A percentile compares a stretch with the other conserved stretches of the same genome.
phyloP scores from a whole-genome alignment of 2,888 invertebrate species.

The Onthophagus sagittarius region DNA sequence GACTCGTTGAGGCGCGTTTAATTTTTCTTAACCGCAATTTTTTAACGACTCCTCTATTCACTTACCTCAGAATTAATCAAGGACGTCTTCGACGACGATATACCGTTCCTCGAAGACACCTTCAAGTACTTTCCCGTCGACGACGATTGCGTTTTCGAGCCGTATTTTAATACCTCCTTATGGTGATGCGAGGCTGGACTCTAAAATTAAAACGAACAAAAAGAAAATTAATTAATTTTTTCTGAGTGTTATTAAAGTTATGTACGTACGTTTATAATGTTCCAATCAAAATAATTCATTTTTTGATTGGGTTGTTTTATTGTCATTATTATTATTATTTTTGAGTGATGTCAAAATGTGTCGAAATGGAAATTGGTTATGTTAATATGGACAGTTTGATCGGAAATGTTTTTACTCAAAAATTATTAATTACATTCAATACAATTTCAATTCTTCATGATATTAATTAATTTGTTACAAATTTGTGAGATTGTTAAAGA shows the following conservation, averaged over 20 bases:
- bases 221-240: not conserved
- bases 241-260: not conserved
- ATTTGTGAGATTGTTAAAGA: too few relatives aligned
- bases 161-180: conserved; percentile 46
- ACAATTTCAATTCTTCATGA: too few relatives aligned
- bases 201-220: conserved; percentile 36
- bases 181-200: conserved; percentile 47
- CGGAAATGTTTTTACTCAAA: too few relatives aligned
- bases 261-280: not conserved
- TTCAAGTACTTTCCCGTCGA: conserved; percentile 43
- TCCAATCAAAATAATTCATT: not conserved
- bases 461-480: too few relatives aligned
- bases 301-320: not conserved
- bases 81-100: conserved; percentile 42
- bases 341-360: not conserved
- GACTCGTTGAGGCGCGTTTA: not conserved
- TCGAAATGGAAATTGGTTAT: not conserved
- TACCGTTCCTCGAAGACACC: conserved; percentile 42
- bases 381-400: not conserved
- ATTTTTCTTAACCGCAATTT: not conserved
- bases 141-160: conserved; percentile 40
- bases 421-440: too few relatives aligned
- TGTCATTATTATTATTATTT: not conserved
- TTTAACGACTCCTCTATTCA: conserved; percentile 15
- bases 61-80: conserved; percentile 45